A percentile compares a stretch with the other conserved stretches of the same genome.
Conservation (phyloP, 2,113 vertebrate species). For the Tretioscincus oriximinensis region DNA sequence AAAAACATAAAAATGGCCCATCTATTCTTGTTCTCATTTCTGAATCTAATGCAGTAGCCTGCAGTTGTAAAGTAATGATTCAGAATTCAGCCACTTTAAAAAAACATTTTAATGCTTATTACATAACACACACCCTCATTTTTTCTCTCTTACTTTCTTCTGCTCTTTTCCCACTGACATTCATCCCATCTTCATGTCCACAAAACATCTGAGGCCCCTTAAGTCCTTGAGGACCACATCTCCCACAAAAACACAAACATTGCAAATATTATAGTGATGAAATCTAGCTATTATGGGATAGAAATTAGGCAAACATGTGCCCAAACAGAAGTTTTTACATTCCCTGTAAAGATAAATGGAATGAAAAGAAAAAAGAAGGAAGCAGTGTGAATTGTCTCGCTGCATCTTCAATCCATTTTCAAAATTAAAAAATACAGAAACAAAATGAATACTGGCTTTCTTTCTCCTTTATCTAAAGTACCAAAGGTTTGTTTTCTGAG, state of each 20-base stretch:
- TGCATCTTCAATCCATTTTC: background rate
- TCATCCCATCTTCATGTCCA: background rate
- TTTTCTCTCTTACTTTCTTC: background rate
- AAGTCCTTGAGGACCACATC: background rate
- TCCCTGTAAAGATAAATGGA: background rate
- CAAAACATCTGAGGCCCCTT: background rate
- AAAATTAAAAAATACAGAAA: too few relatives aligned
- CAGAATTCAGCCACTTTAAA: background rate
- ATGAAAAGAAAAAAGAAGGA: background rate
- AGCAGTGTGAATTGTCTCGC: too few relatives aligned
- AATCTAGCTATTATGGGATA: background rate
- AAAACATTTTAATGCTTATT: background rate
- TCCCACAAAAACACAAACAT: background rate
- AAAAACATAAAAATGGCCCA: background rate
- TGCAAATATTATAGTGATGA: background rate
- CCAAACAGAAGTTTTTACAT: background rate
- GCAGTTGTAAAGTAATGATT: background rate
- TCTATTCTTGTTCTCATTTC: background rate
- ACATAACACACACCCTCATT: background rate
- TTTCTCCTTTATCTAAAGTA: too few relatives aligned
- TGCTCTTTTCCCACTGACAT: background rate
- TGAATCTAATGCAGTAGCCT: background rate
- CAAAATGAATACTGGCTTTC: too few relatives aligned
- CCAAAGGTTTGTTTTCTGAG: too few relatives aligned
- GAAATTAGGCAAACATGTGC: background rate